These are phyloP conservation scores for Tachina fera DNA, from an alignment of 2,888 invertebrate genomes.

Conservation along the genomic window DNA sequence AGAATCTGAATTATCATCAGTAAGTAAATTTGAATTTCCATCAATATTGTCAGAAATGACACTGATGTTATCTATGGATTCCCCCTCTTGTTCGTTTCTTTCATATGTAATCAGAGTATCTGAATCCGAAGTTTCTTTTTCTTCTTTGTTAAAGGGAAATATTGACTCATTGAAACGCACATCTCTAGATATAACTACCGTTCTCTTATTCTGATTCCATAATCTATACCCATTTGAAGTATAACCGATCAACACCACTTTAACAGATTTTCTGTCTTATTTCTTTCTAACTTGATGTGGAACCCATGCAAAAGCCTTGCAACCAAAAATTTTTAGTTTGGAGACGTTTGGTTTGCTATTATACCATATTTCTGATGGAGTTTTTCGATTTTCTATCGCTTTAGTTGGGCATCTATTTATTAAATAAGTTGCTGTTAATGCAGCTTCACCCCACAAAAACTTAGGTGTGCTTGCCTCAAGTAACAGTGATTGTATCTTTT, in stretches of 20 bases:
- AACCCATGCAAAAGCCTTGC: conserved; percentile 10
- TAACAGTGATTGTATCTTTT: too few species aligned
- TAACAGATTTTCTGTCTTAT: background rate
- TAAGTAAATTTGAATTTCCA: background rate
- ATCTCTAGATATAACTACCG: background rate
- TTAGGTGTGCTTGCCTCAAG: too few species aligned
- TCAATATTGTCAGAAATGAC: background rate
- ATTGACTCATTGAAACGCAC: background rate
- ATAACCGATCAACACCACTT: background rate
- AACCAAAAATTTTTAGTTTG: conserved; percentile 14
- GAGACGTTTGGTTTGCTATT: conserved; percentile 6
- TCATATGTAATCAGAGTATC: background rate
- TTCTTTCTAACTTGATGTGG: background rate
- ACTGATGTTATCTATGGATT: background rate
- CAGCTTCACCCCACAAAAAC: too few species aligned
- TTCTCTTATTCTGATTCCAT: background rate
- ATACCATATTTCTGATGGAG: conserved; percentile 19
- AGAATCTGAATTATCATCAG: conserved; percentile 8
- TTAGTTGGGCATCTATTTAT: conserved; percentile 2
- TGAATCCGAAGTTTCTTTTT: background rate
- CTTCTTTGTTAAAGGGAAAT: background rate
- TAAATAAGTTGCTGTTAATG: too few species aligned
- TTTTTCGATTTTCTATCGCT: background rate
- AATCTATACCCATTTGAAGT: background rate
- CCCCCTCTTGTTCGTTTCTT: conserved; percentile 5